Conservation (phyloP, 2,888 invertebrate genomes). For the Tricholauxania praeusta region DNA sequence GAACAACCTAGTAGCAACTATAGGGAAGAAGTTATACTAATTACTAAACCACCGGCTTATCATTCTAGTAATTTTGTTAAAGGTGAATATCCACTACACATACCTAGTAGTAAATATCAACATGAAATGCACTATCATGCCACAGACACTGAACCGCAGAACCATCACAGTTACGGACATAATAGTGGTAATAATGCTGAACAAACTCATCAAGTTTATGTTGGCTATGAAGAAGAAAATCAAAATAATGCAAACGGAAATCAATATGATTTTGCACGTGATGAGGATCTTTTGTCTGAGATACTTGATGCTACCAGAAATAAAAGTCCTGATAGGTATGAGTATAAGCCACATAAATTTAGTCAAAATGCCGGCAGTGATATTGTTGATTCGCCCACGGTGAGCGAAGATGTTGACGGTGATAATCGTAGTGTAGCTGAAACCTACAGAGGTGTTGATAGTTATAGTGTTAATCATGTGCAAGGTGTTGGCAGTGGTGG, state of each 20-base stretch:
- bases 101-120: neutral
- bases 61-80: neutral
- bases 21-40: neutral
- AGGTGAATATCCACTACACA: neutral
- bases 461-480: slow-evolving; percentile 60
- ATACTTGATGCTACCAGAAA: too few relatives aligned
- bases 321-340: too few relatives aligned
- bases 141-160: neutral
- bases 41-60: neutral
- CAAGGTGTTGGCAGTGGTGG: slow-evolving; percentile 55
- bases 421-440: slow-evolving; percentile 39
- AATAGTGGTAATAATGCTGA: neutral
- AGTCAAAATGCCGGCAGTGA: neutral
- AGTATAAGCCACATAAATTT: too few relatives aligned
- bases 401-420: neutral
- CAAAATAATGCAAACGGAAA: neutral
- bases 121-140: too few relatives aligned
- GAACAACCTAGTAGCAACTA: neutral
- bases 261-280: neutral
- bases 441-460: slow-evolving; percentile 60
- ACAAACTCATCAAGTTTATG: neutral
- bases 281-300: too few relatives aligned
- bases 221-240: neutral
- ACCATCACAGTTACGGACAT: neutral
- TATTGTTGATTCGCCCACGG: slow-evolving; percentile 4